phyloP scores from a whole-genome alignment of 1,140 invertebrate species.

The Zaprionus nigranus region DNA sequence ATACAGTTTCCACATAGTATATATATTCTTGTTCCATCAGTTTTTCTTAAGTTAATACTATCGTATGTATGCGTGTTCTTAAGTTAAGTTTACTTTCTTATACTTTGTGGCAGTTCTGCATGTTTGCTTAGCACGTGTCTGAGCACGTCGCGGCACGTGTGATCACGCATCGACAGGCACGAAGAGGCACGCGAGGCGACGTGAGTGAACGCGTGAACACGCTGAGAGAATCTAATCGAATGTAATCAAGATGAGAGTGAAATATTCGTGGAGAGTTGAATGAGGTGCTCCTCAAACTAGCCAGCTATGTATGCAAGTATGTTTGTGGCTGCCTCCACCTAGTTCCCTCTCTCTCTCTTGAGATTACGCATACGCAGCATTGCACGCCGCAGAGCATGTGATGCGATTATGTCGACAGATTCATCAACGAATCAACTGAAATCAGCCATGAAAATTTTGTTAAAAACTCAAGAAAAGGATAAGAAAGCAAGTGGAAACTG shows the following conservation, averaged over 20 bases:
- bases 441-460: not conserved
- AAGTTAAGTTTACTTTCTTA: not conserved
- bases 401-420: constrained; percentile 8
- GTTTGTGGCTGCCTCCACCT: no score
- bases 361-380: constrained; percentile 32
- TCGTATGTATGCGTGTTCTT: not conserved
- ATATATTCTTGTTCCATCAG: constrained; percentile 6
- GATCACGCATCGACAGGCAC: not conserved
- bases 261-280: not conserved
- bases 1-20: not conserved
- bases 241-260: not conserved
- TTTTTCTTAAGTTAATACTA: not conserved
- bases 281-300: not conserved
- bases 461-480: constrained; percentile 14
- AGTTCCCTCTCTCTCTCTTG: not conserved
- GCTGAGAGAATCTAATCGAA: not conserved
- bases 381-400: constrained; percentile 2
- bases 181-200: not conserved
- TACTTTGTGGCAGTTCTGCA: not conserved
- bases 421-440: constrained; percentile 15
- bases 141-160: not conserved
- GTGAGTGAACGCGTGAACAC: not conserved
- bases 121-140: not conserved
- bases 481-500: not conserved
- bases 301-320: not conserved